Conservation (phyloP, 1,140 invertebrate species). For the Apis dorsata region DNA sequence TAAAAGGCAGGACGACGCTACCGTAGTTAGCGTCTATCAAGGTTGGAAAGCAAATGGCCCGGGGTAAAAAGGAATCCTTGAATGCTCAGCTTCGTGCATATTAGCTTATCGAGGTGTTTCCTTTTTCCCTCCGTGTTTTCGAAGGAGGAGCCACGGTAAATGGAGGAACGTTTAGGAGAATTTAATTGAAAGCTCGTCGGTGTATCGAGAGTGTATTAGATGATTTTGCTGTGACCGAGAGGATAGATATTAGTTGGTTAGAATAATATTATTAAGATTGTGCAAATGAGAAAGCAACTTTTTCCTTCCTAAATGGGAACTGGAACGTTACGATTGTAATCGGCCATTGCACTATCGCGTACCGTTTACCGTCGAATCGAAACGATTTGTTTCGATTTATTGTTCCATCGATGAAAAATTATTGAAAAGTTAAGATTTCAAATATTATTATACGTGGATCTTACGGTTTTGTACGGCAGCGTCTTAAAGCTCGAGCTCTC, state of each 20-base stretch:
- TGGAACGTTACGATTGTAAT: constrained; percentile 16
- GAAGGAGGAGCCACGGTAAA: neutral
- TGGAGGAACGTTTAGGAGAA: neutral
- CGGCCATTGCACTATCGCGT: neutral
- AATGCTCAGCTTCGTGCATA: neutral
- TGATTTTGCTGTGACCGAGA: neutral
- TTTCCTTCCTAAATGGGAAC: constrained; percentile 19
- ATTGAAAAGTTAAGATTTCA: neutral
- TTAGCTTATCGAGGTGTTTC: neutral
- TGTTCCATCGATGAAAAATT: neutral
- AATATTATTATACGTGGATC: neutral
- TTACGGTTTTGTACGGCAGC: neutral
- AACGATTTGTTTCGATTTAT: neutral
- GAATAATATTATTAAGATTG: neutral
- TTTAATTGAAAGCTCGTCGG: neutral
- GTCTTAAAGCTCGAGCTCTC: neutral
- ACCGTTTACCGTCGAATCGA: neutral
- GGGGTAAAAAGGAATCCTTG: neutral
- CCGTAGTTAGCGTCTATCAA: neutral
- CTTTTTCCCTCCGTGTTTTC: no score
- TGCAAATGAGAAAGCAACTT: constrained; percentile 25
- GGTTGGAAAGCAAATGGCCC: neutral
- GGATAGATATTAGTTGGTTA: neutral
- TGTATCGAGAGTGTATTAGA: neutral
- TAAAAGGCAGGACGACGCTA: constrained; percentile 5